phyloP scores from a whole-genome alignment of 2,888 invertebrate genomes.

The Epiblema foenella region DNA sequence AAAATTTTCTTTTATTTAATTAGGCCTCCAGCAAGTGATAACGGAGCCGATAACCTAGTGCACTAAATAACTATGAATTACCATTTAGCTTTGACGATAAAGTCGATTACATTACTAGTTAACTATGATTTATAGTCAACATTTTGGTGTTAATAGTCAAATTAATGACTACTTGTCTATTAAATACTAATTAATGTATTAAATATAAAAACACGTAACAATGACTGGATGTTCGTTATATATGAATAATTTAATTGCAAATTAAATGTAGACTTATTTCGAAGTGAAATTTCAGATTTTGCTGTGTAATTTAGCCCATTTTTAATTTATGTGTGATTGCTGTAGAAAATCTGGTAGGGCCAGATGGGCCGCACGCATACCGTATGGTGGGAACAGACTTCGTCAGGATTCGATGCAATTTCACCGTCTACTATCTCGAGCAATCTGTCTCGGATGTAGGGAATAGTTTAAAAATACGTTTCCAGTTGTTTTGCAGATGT shows the following conservation, averaged over 20 bases:
- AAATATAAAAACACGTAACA: too few species aligned
- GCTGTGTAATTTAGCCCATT: conserved; percentile 30
- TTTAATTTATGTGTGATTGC: conserved; percentile 22
- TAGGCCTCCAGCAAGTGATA: conserved; percentile 14
- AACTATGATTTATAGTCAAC: conserved; percentile 5
- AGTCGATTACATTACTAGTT: not conserved
- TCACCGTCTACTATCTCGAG: conserved; percentile 69
- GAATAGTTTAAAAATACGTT: conserved; percentile 42
- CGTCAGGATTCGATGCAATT: conserved; percentile 61
- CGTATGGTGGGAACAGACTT: conserved; percentile 66
- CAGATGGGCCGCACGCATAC: conserved; percentile 70
- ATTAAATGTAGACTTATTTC: conserved; percentile 75
- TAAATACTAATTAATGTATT: too few species aligned
- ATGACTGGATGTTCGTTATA: conserved; percentile 16
- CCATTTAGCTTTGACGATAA: not conserved
- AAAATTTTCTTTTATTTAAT: not conserved
- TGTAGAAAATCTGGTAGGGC: conserved; percentile 57
- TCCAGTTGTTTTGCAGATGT: conserved; percentile 40
- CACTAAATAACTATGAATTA: not conserved
- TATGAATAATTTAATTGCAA: conserved; percentile 51
- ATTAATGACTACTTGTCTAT: too few species aligned
- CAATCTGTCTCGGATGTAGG: conserved; percentile 59
- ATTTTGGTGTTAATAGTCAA: not conserved
- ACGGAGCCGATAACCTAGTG: conserved; percentile 10
- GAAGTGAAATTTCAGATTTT: conserved; percentile 66